Evolutionary conservation across 2,797 vertebrate species (phyloP), one percentile per base, ranked within the genome.

Genomic region (Hemitrygon akajei): DNA sequence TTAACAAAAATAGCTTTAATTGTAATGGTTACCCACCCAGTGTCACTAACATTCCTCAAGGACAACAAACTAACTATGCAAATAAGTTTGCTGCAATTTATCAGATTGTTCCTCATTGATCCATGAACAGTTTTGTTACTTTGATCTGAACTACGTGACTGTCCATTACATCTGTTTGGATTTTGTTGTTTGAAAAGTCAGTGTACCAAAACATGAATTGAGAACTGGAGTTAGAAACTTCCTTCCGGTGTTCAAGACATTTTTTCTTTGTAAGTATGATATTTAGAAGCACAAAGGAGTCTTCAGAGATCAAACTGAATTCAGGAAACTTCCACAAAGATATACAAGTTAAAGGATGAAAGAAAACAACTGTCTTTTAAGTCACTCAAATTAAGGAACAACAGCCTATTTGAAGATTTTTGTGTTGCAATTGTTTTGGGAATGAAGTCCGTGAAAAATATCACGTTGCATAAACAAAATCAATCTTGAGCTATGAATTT

Each of bases 331-430:
- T 75, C 12, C 20, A 14, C 27, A 58, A 93, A 14, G 71, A 76
- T 76, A 58, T 9, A 93, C 40, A 76, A 76, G 76, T 56, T 93
- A n/a, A 76, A 25, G 69, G 91, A 75, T 73, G 73, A 75, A 73
- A 47, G n/a, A 56, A 93, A 93, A 76, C 91, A 93, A 93, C 40
- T 18, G 40, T 11, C 71, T 93, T 93, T 93, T 71, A 56, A n/a
- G 91, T 93, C 14, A 40, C 40, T 93, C 11, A 75, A 71, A 40
- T 75, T 47, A 73, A 76, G 40, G 34, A 75, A 56, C 91, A 93
- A 58, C 91, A n/a, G 71, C 11, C 10, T 16, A 25, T 71, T 76
- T 73, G 69, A 58, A 47, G 40, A 93, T 58, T 40, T 58, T 11
- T 30, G 25, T 58, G 40, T 93, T 58, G 47, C 58, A 71, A 76